Base-by-base conservation (phyloP, 2,888 invertebrate genomes). In the Zygaena filipendulae region DNA sequence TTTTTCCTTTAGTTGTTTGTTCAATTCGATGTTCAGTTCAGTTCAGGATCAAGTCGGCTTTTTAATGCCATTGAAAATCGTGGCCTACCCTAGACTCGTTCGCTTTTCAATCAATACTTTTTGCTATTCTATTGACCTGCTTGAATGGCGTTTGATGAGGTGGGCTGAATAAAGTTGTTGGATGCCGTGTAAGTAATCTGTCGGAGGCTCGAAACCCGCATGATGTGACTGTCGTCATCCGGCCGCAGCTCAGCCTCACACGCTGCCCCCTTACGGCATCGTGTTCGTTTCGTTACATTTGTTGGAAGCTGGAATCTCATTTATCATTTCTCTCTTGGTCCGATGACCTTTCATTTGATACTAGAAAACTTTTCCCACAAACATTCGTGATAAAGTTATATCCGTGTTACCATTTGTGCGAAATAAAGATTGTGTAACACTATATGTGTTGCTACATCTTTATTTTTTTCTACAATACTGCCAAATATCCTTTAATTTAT, bases 181-280 rank as follows among this genome's bases (percentile, higher is more conserved):
- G 16, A 59, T 58, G 53, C 56, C 55, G 42, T 50, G 58, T 56
- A 60, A 61, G 67, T 66, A 70, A 68, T 64, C 64, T 61, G 59
- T 60, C 51, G 56, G 50, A 50, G 50, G 49, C 52, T 52, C 57
- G 53, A 56, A 50, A 48, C 47, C 49, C 52, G 49, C 53, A 60
- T 56, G 61, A 59, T 57, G 57, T 51, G 61, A 59, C 61, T 55
- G 58, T 45, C 53, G 59, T 61, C 54, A 54, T 16, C 16, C 4
- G 51, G 49, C 56, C n/a, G n/a, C n/a, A n/a, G 58, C 56, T 54
- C 59, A 67, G 68, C 63, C 66, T 64, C 62, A 58, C 59, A 58
- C 59, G 56, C 67, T 59, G 60, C 58, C 58, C 52, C 50, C 48
- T 58, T 59, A 61, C 49, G 48, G 45, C 42, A 45, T 41, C 43